phyloP scores from a whole-genome alignment of 2,888 invertebrate species.

The Apamea epomidion region DNA sequence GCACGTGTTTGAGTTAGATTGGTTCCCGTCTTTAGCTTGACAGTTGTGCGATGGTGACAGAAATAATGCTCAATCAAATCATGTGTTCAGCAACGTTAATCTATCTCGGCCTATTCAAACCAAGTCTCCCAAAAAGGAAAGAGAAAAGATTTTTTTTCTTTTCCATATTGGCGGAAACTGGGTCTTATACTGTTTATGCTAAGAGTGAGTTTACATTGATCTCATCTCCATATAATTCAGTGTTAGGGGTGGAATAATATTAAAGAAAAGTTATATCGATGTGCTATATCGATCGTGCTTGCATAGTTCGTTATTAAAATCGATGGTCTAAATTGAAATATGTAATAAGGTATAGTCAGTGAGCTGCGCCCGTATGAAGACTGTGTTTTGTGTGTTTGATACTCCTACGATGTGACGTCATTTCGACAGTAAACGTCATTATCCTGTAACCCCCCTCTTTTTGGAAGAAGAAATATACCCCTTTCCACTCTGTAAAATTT shows the following conservation, averaged over 20 bases:
- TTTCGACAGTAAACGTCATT: conserved; percentile 15
- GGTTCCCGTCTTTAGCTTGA: background rate
- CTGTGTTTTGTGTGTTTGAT: conserved; percentile 86
- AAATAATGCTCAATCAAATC: background rate
- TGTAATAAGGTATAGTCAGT: conserved; percentile 59
- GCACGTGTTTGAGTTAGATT: background rate
- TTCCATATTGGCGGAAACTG: background rate
- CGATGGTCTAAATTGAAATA: background rate
- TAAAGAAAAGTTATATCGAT: background rate
- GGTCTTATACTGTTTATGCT: background rate
- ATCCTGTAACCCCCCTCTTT: background rate
- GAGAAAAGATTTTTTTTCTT: background rate
- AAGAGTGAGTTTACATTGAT: background rate
- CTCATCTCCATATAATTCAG: background rate
- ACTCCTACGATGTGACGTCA: conserved; percentile 67
- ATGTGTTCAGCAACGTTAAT: background rate
- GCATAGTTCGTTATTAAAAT: background rate
- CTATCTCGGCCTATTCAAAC: background rate
- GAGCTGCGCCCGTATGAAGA: conserved; percentile 76
- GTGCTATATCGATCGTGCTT: background rate
- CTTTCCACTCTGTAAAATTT: conserved; percentile 4
- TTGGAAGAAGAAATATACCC: conserved; percentile 4
- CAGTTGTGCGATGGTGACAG: no score
- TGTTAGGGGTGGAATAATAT: background rate
- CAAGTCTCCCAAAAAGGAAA: no score